Evolutionary conservation across 2,888 invertebrate species (phyloP).

Genomic region (Alcis repandata): DNA sequence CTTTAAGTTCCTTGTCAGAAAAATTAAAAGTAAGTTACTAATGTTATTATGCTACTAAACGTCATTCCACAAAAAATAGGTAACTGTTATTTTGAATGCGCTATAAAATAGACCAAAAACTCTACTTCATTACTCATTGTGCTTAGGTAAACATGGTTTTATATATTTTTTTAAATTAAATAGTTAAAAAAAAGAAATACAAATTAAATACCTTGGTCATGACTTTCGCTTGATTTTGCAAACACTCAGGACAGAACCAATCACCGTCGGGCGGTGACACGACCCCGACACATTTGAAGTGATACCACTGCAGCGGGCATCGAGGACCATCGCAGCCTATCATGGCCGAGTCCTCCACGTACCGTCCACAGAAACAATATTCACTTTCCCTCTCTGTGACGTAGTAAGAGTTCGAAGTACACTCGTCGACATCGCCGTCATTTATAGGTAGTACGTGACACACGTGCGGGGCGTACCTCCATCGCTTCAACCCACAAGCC

Average conservation of each 20-base stretch:
- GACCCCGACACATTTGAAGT: conserved; percentile 71
- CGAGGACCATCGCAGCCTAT: conserved; percentile 70
- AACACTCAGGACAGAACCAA: conserved; percentile 70
- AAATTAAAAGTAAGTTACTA: no score
- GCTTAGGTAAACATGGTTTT: no score
- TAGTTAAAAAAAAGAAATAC: not conserved
- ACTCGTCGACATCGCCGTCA: conserved; percentile 49
- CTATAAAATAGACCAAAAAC: no score
- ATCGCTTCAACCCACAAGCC: conserved; percentile 62
- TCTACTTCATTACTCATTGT: no score
- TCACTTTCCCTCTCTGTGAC: conserved; percentile 52
- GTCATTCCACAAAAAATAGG: no score
- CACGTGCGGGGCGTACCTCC: conserved; percentile 67
- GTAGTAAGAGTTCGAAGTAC: conserved; percentile 38
- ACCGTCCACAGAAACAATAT: conserved; percentile 68
- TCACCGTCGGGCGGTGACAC: conserved; percentile 64
- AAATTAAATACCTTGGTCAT: conserved; percentile 31
- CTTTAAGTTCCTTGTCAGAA: no score
- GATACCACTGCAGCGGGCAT: conserved; percentile 70
- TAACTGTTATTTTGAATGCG: no score
- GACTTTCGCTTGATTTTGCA: conserved; percentile 31
- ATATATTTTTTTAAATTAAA: no score
- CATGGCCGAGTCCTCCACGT: conserved; percentile 62
- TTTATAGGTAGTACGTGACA: conserved; percentile 69
- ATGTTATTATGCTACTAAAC: no score